A percentile compares a stretch with the other conserved stretches of the same genome.
These are phyloP conservation scores for Listronotus oregonensis DNA, from an alignment of 1,140 invertebrate species.

Conservation along the genomic window DNA sequence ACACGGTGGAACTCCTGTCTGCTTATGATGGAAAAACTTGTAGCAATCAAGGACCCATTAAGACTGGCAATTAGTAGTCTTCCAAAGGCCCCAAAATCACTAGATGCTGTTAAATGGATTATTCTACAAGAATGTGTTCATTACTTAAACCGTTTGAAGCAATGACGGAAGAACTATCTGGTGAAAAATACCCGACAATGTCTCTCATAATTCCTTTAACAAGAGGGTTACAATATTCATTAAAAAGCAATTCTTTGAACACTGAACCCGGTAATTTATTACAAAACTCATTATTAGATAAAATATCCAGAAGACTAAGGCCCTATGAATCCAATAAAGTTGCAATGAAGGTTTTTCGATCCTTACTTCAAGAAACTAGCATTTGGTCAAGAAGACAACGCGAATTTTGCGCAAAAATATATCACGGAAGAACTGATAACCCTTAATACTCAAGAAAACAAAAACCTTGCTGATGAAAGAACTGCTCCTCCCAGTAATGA, in stretches of 20 bases:
- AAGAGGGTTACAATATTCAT: conserved; percentile 39
- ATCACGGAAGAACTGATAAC: conserved; percentile 41
- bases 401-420: conserved; percentile 42
- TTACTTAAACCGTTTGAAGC: too few relatives aligned
- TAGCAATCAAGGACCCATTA: conserved; percentile 35
- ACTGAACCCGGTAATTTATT: conserved; percentile 15
- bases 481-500: background rate
- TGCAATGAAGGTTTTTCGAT: conserved; percentile 46
- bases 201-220: conserved; percentile 45
- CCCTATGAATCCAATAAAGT: conserved; percentile 42
- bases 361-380: conserved; percentile 48
- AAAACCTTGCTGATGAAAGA: background rate
- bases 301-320: conserved; percentile 32
- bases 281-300: conserved; percentile 10
- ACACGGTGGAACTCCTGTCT: conserved; percentile 43
- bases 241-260: conserved; percentile 24
- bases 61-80: conserved; percentile 8
- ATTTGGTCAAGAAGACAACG: conserved; percentile 46
- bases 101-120: conserved; percentile 26
- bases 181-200: conserved; percentile 47
- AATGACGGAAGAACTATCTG: conserved; percentile 17
- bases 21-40: conserved; percentile 41
- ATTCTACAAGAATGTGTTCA: background rate
- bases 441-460: conserved; percentile 16
- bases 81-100: conserved; percentile 17